Conservation (phyloP, 2,113 vertebrate genomes). For the Phaetusa simplex region DNA sequence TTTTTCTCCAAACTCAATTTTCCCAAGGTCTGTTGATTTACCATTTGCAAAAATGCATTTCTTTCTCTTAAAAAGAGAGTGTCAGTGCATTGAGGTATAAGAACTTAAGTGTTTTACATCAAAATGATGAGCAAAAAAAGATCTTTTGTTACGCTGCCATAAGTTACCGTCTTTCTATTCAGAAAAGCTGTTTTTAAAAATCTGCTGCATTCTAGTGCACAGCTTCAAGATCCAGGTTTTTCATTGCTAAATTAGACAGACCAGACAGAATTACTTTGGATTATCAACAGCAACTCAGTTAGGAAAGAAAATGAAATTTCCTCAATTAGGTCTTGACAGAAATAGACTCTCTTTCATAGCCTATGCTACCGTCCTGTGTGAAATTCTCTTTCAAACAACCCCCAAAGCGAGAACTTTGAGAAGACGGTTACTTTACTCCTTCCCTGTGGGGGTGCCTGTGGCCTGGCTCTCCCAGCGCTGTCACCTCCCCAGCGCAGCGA, state of each 20-base stretch:
- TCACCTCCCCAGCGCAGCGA: neutral
- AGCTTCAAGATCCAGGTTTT: conserved; percentile 23
- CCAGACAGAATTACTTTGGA: conserved; percentile 52
- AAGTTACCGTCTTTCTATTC: neutral
- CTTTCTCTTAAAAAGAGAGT: neutral
- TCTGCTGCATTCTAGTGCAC: conserved; percentile 5
- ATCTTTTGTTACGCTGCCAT: neutral
- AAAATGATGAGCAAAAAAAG: neutral
- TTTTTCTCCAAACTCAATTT: conserved; percentile 28
- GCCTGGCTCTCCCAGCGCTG: neutral
- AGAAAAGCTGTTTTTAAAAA: conserved; percentile 29
- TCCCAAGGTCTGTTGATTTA: neutral
- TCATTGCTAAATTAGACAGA: conserved; percentile 34
- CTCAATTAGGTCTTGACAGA: conserved; percentile 53
- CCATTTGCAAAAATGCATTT: conserved; percentile 23
- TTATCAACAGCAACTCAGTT: conserved; percentile 45
- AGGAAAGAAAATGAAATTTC: conserved; percentile 63
- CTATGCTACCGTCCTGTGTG: neutral
- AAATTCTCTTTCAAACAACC: neutral
- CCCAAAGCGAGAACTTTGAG: neutral
- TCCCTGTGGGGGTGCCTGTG: neutral
- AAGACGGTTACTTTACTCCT: neutral
- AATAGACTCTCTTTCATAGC: neutral
- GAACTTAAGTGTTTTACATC: neutral
- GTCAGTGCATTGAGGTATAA: neutral